Conservation (phyloP, 2,888 invertebrate species). For the Andrena fulva region DNA sequence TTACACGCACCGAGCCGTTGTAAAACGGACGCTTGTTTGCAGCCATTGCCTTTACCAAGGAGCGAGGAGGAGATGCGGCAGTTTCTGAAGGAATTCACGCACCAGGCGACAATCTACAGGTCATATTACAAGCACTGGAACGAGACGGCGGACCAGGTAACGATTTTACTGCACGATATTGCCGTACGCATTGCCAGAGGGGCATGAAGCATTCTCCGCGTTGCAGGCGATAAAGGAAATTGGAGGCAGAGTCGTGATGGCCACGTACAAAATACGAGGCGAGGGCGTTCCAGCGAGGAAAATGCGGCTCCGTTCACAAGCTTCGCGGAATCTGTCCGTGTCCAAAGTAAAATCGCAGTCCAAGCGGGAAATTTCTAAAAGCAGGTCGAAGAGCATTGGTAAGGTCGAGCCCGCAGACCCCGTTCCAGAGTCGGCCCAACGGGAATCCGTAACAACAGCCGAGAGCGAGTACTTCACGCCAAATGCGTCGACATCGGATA, state of each 20-base stretch:
- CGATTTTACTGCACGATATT: neutral
- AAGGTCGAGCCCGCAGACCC: neutral
- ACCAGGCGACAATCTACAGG: conserved; percentile 72
- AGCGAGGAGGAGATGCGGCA: conserved; percentile 66
- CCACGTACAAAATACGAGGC: conserved; percentile 57
- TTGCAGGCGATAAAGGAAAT: conserved; percentile 67
- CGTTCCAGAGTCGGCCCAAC: neutral
- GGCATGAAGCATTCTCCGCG: neutral
- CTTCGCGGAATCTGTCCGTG: neutral
- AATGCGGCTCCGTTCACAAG: neutral
- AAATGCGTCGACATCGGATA: neutral
- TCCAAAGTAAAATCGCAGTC: neutral
- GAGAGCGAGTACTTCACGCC: neutral
- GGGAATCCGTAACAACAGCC: neutral
- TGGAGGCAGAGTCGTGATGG: conserved; percentile 62
- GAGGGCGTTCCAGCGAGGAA: neutral
- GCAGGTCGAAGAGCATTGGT: neutral
- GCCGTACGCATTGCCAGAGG: neutral
- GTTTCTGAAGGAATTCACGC: conserved; percentile 65
- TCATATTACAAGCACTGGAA: conserved; percentile 76
- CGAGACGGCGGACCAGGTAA: conserved; percentile 71
- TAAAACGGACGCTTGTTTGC: conserved; percentile 12
- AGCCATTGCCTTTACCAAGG: conserved; percentile 69
- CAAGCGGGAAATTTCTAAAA: neutral
- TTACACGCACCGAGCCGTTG: conserved; percentile 6